These are phyloP conservation scores for Pampusana beccarii DNA, from an alignment of 2,113 vertebrate genomes.

Conservation along the genomic window DNA sequence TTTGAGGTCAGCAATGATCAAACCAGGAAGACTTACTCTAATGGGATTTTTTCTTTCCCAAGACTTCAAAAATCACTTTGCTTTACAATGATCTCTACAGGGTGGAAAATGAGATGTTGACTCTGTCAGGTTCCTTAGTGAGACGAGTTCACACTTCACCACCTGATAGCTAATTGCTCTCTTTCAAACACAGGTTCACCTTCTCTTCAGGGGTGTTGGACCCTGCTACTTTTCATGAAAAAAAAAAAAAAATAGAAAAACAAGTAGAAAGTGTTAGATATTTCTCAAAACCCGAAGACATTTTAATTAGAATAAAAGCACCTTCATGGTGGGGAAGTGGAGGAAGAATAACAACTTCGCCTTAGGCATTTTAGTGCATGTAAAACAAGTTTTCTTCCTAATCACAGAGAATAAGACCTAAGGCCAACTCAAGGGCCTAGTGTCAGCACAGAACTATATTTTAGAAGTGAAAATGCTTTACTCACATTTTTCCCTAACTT, in stretches of 20 bases:
- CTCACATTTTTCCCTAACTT: neutral
- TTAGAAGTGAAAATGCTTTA: slow-evolving; percentile 1
- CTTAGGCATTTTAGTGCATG: neutral
- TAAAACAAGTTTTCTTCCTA: slow-evolving; percentile 11
- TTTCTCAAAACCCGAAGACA: slow-evolving; percentile 1
- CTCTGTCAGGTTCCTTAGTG: slow-evolving; percentile 60
- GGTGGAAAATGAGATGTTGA: slow-evolving; percentile 65
- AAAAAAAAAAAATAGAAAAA: slow-evolving; percentile 24
- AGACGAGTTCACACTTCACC: slow-evolving; percentile 65
- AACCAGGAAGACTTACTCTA: slow-evolving; percentile 68
- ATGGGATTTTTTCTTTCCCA: slow-evolving; percentile 55
- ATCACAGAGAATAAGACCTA: neutral
- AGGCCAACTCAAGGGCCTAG: neutral
- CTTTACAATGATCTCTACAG: slow-evolving; percentile 51
- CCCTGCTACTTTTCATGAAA: neutral
- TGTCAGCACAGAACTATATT: neutral
- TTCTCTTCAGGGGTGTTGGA: slow-evolving; percentile 33
- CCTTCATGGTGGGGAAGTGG: neutral
- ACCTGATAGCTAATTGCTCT: slow-evolving; percentile 38
- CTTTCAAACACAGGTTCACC: slow-evolving; percentile 26
- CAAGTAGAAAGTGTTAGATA: neutral
- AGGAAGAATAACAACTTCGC: neutral
- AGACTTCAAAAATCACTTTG: slow-evolving; percentile 70
- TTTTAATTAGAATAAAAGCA: slow-evolving; percentile 29
- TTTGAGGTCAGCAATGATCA: slow-evolving; percentile 16